Percentiles rank a stretch among this genome's conserved stretches.
Conservation (phyloP, 2,113 vertebrate species). For the Pituophis catenifer region DNA sequence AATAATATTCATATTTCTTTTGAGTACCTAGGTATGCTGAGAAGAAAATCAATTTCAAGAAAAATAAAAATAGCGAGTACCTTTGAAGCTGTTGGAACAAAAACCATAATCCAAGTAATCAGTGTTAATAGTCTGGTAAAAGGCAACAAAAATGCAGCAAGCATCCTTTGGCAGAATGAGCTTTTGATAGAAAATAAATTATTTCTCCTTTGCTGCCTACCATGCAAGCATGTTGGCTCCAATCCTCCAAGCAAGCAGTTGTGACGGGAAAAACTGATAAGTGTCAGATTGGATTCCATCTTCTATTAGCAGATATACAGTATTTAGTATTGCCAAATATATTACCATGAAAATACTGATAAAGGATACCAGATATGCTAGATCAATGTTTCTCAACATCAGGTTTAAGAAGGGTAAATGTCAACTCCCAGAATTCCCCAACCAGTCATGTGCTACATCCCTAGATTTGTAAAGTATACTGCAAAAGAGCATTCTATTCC, state of each 20-base stretch:
- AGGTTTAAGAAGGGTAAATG: no score
- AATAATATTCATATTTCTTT: background rate
- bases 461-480: background rate
- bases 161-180: background rate
- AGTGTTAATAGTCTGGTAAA: background rate
- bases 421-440: no score
- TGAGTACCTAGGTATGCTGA: background rate
- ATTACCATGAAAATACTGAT: background rate
- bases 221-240: background rate
- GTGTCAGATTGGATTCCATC: background rate
- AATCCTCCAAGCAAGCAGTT: background rate
- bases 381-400: no score
- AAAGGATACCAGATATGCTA: background rate
- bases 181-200: no score
- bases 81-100: background rate
- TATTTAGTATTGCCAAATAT: background rate
- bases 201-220: background rate
- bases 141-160: background rate
- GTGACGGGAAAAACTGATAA: background rate
- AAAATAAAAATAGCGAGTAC: background rate
- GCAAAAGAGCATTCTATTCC: background rate
- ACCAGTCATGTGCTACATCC: background rate
- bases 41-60: background rate
- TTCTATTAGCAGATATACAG: background rate
- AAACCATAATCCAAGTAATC: background rate